Conservation (phyloP, 2,888 invertebrate genomes). For the Lepidochrysops patricia region DNA sequence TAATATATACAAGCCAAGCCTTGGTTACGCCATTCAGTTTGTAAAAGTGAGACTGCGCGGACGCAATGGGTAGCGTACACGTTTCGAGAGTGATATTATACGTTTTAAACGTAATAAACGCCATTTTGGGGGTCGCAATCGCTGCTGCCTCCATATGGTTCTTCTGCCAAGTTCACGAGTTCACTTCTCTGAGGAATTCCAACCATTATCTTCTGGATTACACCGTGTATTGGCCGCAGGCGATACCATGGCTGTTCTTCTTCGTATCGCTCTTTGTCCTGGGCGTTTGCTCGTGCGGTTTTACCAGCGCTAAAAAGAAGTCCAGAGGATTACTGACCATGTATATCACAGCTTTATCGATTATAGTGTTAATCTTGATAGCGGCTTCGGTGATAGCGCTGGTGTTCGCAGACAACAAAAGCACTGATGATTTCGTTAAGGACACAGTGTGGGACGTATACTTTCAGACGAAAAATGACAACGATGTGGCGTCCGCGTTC, state of each 20-base stretch:
- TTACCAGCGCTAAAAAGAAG: slow-evolving; percentile 43
- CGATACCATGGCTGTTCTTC: slow-evolving; percentile 60
- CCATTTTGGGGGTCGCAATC: slow-evolving; percentile 42
- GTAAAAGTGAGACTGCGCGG: slow-evolving; percentile 25
- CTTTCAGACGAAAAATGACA: slow-evolving; percentile 44
- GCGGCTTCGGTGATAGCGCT: slow-evolving; percentile 43
- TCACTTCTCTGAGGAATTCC: slow-evolving; percentile 47
- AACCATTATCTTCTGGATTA: slow-evolving; percentile 62
- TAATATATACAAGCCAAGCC: not conserved
- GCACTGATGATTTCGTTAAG: slow-evolving; percentile 51
- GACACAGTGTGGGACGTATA: slow-evolving; percentile 62
- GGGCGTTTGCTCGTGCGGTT: slow-evolving; percentile 48
- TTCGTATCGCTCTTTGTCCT: slow-evolving; percentile 46
- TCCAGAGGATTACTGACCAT: slow-evolving; percentile 40
- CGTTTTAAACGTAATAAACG: slow-evolving; percentile 43
- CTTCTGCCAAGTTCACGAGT: slow-evolving; percentile 46
- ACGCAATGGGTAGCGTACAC: slow-evolving; percentile 29
- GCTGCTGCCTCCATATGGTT: slow-evolving; percentile 50
- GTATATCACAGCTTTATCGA: slow-evolving; percentile 39
- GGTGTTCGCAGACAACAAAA: slow-evolving; percentile 47
- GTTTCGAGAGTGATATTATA: slow-evolving; percentile 31
- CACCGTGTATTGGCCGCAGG: slow-evolving; percentile 63
- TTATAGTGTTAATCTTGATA: slow-evolving; percentile 38
- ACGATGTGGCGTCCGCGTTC: slow-evolving; percentile 38
- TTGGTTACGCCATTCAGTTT: slow-evolving; percentile 46